Evolutionary conservation across 2,888 invertebrate species (phyloP), one percentile per base, ranked within the genome.

Genomic region (Doris montereyensis): DNA sequence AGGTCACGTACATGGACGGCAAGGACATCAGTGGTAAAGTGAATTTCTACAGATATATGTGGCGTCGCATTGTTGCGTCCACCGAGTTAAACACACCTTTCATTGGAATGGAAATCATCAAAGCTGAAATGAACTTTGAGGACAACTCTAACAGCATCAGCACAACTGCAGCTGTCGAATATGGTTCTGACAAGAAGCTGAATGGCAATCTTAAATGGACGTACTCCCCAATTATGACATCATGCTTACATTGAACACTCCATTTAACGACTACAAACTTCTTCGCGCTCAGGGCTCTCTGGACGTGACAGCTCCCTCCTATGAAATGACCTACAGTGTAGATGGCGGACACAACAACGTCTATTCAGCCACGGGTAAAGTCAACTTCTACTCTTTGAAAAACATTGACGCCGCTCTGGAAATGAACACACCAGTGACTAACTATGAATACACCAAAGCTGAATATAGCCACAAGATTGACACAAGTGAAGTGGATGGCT

Each of bases 241-340:
- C 41, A 75, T 67, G 0, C 26, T 84, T 2, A 81, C 76, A 13
- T 21, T 85, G 0, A 83, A 82, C 67, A 85, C 85, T 8, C 86
- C 85, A 21, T 78, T 85, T 28, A 21, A 78, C 17, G 78, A 77
- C 26, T 83, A 75, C n/a, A 65, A 65, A 65, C 34, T 62, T 13
- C 34, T 78, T n/a, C 62, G 77, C 2, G 67, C 76, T 24, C 30
- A 57, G 2, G 73, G 68, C 24, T 58, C 76, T 24, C 41, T 76
- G 52, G 76, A 76, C 26, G 10, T 65, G n/a, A 58, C n/a, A 24
- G 62, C 58, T 5, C 41, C 73, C 0, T 41, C 71, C 57, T 80
- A 77, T 71, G 60, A 21, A 13, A 35, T 70, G n/a, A 60, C 68
- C 5, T 72, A 65, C 21, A 60, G 67, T 62, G 32, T 81, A 8